Percentiles rank a stretch among this genome's conserved stretches.
These are phyloP conservation scores for Clanis bilineata DNA, from an alignment of 2,888 invertebrate genomes.

Conservation along the genomic window DNA sequence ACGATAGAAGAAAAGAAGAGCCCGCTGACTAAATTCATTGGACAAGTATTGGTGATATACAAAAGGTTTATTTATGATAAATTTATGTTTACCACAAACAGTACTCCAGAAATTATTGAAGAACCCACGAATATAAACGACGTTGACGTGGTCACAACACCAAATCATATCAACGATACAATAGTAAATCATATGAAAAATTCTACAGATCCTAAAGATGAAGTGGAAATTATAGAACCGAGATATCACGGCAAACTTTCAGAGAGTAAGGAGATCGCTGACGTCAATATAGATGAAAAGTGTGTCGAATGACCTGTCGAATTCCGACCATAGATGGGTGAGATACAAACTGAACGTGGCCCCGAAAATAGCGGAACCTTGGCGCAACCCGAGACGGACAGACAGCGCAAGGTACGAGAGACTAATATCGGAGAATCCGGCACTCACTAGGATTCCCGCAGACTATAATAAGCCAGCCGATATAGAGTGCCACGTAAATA, in stretches of 20 bases:
- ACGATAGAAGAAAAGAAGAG: slow-evolving; percentile 29
- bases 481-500: no score
- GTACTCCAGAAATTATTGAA: not conserved
- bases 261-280: slow-evolving; percentile 18
- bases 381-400: no score
- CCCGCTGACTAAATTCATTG: slow-evolving; percentile 45
- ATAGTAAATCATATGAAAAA: slow-evolving; percentile 1
- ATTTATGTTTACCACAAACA: slow-evolving; percentile 21
- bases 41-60: slow-evolving; percentile 51
- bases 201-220: slow-evolving; percentile 48
- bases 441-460: no score
- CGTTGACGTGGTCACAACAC: not conserved
- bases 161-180: slow-evolving; percentile 12
- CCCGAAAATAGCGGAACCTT: no score
- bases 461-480: no score
- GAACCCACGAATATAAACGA: not conserved
- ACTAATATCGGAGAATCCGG: no score
- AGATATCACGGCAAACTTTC: slow-evolving; percentile 54
- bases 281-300: slow-evolving; percentile 23
- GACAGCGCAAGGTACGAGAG: no score
- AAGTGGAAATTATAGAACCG: slow-evolving; percentile 64
- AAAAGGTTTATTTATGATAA: slow-evolving; percentile 58
- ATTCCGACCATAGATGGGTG: no score
- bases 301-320: no score
- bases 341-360: no score